Evolutionary conservation across 2,113 vertebrate genomes (phyloP).

Genomic region (Plecotus auritus): DNA sequence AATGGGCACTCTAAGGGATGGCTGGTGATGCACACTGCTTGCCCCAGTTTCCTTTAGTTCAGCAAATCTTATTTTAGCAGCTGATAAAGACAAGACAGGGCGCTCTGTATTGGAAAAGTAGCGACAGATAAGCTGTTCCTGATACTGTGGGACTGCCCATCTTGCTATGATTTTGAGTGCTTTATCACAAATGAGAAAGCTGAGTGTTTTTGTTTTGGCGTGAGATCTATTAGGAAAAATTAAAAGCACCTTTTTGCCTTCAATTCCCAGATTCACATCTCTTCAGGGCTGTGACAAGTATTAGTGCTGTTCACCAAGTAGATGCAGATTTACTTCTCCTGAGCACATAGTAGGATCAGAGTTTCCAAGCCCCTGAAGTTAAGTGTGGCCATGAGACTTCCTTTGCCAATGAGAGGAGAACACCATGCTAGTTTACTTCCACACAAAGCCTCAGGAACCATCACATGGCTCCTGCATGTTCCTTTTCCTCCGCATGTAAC

Average conservation of each 20-base stretch:
- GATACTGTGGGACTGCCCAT: background rate
- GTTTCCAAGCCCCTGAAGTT: background rate
- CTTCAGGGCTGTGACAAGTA: background rate
- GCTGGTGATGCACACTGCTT: background rate
- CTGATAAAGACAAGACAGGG: background rate
- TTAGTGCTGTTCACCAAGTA: background rate
- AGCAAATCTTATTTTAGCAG: background rate
- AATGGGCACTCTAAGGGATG: background rate
- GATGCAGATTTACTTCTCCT: background rate
- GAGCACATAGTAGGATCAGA: background rate
- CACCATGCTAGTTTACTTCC: background rate
- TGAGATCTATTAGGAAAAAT: background rate
- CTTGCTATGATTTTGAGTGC: background rate
- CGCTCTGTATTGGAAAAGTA: background rate
- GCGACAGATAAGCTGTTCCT: background rate
- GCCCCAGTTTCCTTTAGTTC: background rate
- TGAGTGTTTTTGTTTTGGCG: background rate
- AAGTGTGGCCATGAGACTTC: background rate
- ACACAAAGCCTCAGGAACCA: background rate
- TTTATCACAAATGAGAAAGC: background rate
- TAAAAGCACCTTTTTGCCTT: background rate
- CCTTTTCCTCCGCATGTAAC: background rate
- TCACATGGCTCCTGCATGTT: rapidly evolving
- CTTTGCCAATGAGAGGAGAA: background rate
- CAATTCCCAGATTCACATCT: background rate